Conservation (phyloP, 2,888 invertebrate genomes). For the Cerastis leucographa region DNA sequence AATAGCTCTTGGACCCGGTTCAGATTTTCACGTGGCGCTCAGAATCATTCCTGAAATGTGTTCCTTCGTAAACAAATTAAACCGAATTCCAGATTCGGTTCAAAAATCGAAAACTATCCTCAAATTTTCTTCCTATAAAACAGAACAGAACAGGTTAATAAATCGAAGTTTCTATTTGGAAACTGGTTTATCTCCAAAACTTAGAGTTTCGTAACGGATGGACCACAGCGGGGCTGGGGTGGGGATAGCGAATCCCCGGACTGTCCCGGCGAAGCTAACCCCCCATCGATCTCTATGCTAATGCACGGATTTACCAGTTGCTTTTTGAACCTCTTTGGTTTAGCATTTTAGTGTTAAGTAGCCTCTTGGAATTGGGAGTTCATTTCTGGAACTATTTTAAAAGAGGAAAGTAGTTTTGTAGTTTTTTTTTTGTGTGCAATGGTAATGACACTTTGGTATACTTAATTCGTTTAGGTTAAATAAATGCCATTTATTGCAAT, state of each 20-base stretch:
- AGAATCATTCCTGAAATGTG: background rate
- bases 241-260: constrained; percentile 38
- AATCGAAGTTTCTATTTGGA: constrained; percentile 60
- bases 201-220: constrained; percentile 61
- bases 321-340: constrained; percentile 61
- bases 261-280: constrained; percentile 48
- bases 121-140: constrained; percentile 21
- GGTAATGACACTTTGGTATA: background rate
- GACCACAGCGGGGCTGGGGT: constrained; percentile 42
- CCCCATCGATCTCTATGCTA: constrained; percentile 67
- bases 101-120: background rate
- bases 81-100: background rate
- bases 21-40: background rate
- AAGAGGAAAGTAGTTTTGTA: background rate
- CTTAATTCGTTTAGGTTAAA: background rate
- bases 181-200: constrained; percentile 62
- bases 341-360: constrained; percentile 52
- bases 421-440: background rate
- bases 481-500: background rate
- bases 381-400: constrained; percentile 4
- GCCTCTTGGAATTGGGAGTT: constrained; percentile 6
- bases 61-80: background rate
- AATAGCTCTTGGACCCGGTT: background rate
- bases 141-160: constrained; percentile 48
- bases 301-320: constrained; percentile 59